These are phyloP conservation scores for Ctenodactylus gundi DNA, from an alignment of 2,113 vertebrate species.

Conservation along the genomic window DNA sequence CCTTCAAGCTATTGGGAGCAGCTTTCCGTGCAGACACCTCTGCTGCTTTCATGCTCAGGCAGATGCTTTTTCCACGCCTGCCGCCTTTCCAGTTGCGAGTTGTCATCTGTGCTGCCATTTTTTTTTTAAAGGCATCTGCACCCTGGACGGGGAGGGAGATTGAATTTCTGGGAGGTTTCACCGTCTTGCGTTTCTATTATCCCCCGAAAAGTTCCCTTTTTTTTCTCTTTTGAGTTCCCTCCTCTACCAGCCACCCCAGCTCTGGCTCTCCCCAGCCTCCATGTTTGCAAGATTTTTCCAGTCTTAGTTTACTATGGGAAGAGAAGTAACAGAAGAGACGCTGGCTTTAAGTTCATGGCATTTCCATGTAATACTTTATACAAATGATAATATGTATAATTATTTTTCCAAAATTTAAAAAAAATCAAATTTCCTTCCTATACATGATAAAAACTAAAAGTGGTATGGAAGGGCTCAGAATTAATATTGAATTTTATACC, in stretches of 20 bases:
- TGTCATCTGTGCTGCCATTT: not conserved
- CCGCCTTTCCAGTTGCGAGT: not conserved
- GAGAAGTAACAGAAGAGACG: not conserved
- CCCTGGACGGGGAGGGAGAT: not conserved
- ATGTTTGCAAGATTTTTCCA: not conserved
- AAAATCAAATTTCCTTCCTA: not conserved
- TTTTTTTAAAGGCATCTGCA: not conserved
- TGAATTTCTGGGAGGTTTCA: not conserved
- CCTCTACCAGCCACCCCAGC: not conserved
- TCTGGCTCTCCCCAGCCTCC: not conserved
- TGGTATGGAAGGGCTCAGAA: not conserved
- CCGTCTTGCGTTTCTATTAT: not conserved
- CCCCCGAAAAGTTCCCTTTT: not conserved
- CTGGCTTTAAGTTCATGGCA: not conserved
- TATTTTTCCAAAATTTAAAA: not conserved
- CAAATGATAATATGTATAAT: not conserved
- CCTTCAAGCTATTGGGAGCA: not conserved
- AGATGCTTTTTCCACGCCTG: not conserved
- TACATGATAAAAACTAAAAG: not conserved
- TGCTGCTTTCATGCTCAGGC: not conserved
- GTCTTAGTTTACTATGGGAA: not conserved
- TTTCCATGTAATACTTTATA: not conserved
- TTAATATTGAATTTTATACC: not conserved
- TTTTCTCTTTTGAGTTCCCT: not conserved
- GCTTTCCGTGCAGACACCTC: not conserved